Percentiles rank a stretch among this genome's conserved stretches.
Conservation (phyloP, 2,113 vertebrate species). For the Actenoides hombroni region DNA sequence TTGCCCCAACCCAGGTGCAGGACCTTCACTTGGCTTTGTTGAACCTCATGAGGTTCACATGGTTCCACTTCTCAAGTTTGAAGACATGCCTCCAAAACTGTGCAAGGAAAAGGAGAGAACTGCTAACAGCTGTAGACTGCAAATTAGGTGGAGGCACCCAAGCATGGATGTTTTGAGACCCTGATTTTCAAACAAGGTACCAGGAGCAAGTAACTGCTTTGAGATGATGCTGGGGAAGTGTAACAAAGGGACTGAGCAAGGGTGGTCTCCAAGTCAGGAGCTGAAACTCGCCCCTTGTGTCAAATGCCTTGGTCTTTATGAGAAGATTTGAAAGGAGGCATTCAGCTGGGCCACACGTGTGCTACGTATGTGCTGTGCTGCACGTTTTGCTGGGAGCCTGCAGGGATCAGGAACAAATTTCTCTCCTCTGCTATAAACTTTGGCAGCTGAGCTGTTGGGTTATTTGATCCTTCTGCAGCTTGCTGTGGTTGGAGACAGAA, state of each 20-base stretch:
- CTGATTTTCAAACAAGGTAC: neutral
- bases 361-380: neutral
- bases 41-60: neutral
- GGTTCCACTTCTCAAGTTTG: neutral
- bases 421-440: neutral
- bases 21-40: neutral
- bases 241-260: neutral
- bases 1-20: neutral
- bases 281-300: neutral
- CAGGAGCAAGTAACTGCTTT: neutral
- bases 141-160: neutral
- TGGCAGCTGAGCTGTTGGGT: neutral
- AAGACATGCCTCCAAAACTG: neutral
- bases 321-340: neutral
- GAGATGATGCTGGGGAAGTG: neutral
- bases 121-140: neutral
- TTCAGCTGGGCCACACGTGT: neutral
- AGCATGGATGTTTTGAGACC: neutral
- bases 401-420: neutral
- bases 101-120: neutral
- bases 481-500: neutral
- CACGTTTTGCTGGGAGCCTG: neutral
- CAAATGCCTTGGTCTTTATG: neutral
- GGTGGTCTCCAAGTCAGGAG: neutral
- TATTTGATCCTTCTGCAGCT: neutral